Conservation (phyloP, 2,797 vertebrate genomes). For the Catharus ustulatus region DNA sequence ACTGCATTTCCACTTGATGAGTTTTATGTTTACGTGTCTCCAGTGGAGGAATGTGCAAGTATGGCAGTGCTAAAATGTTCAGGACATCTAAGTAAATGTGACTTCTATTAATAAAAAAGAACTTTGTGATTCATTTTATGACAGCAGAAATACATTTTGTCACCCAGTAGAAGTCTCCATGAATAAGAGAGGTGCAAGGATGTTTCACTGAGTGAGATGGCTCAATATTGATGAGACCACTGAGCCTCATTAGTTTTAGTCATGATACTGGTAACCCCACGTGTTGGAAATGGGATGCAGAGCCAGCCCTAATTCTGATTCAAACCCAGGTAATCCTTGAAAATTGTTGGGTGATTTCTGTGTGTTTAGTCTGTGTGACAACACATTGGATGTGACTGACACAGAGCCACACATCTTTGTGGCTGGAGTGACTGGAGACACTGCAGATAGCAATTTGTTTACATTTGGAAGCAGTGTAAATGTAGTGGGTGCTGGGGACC, state of each 20-base stretch:
- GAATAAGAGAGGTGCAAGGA: neutral
- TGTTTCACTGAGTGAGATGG: neutral
- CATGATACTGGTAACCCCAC: neutral
- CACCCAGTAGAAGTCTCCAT: neutral
- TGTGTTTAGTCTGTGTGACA: neutral
- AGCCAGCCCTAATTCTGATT: neutral
- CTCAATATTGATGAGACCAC: neutral
- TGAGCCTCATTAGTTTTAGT: neutral
- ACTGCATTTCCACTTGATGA: slow-evolving; percentile 12
- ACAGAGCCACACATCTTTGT: neutral
- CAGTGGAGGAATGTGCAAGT: neutral
- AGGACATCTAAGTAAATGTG: neutral
- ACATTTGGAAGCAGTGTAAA: neutral
- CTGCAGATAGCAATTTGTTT: neutral
- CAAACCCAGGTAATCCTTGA: neutral
- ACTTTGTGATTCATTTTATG: neutral
- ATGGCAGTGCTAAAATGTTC: neutral
- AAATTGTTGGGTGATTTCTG: neutral
- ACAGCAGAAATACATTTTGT: neutral
- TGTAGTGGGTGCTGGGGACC: neutral
- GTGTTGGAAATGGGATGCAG: neutral
- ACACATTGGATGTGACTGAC: neutral
- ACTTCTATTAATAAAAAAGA: neutral
- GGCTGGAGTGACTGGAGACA: neutral
- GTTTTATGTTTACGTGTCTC: slow-evolving; percentile 9